Evolutionary conservation across 2,113 vertebrate genomes (phyloP), one percentile per base, ranked within the genome.

Genomic region (Suncus etruscus): DNA sequence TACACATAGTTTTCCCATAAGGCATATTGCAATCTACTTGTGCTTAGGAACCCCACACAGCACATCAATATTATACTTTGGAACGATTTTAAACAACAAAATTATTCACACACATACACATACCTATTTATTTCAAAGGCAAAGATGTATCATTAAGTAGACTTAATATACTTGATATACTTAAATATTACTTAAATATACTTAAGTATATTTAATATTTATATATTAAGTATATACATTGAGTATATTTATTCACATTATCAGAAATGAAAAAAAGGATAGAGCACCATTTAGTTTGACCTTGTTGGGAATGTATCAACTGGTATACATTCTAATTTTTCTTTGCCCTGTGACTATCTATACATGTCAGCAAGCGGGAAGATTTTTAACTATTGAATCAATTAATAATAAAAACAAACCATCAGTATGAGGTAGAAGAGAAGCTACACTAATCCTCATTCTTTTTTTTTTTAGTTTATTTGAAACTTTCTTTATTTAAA

Each of bases 1-100:
- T n/a, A 73, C 20, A 32, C 22, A 1, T 9, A 48, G 51, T 86
- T 92, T 96, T n/a, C 94, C 14, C 48, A 11, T 66, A 63, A 63
- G 50, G 11, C 6, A 31, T 16, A 73, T 83, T 20, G 69, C 7
- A 77, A 22, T 11, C 18, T 82, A 77, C 39, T 25, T 76, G 32
- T 61, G 6, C 8, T 80, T 76, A 8, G 45, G n/a, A 79, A 73
- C 39, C 25, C 66, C 58, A 68, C 14, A 66, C 2, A 66, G 4
- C 3, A 14, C 11, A 65, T 91, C 66, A 66, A 66, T 22, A 61
- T 20, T 58, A n/a, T 79, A 15, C 27, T 66, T 61, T 61, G 22
- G 24, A 27, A 15, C 3, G 61, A 45, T 47, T 65, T 75, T 54
- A 82, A 93, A 78, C 1, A 86, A 24, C n/a, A 83, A 70, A 82